Base-by-base conservation (phyloP, 2,888 invertebrate species). In the Cerceris ruficornis region DNA sequence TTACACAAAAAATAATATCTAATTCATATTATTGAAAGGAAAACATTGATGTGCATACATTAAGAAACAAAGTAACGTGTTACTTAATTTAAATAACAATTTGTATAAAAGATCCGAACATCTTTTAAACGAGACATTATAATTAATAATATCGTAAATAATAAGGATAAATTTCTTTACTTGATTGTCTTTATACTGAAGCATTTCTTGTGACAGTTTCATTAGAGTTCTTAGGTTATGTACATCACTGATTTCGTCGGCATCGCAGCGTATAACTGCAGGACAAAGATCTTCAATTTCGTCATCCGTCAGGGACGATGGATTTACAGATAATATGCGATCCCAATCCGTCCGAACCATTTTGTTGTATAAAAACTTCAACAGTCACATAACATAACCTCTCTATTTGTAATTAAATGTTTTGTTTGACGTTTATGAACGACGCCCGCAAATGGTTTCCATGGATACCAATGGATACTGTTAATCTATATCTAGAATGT, bases 151-250 rank as follows among this genome's bases (percentile, higher is more conserved):
- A 28, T 61, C 14, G 68, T 1, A 41, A 52, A 42, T 8, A 43
- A 41, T 9, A 64, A 15, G 43, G n/a, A 5, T 41, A 46, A 43
- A 49, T 65, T 61, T 66, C 50, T 55, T 68, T 93, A 95, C 95
- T 94, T 96, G 95, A 92, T 95, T 95, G 76, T 94, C 94, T 93
- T 95, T 96, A 83, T 94, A 94, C 87, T 95, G 95, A 60, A 96
- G 89, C 85, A 95, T 94, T 92, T 95, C 95, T 90, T 95, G 95
- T n/a, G 95, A 93, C 4, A 95, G 90, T 88, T 93, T 93, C 87
- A 95, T 94, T 28, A 95, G 90, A 6, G 93, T 93, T 89, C 94
- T 93, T 65, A 94, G 92, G 88, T 94, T 94, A 39, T 93, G 92
- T 76, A 94, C 92, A 87, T 94, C 94, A 86, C 94, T 93, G 54